Conservation (phyloP, 2,888 invertebrate species). For the Dolomedes plantarius region DNA sequence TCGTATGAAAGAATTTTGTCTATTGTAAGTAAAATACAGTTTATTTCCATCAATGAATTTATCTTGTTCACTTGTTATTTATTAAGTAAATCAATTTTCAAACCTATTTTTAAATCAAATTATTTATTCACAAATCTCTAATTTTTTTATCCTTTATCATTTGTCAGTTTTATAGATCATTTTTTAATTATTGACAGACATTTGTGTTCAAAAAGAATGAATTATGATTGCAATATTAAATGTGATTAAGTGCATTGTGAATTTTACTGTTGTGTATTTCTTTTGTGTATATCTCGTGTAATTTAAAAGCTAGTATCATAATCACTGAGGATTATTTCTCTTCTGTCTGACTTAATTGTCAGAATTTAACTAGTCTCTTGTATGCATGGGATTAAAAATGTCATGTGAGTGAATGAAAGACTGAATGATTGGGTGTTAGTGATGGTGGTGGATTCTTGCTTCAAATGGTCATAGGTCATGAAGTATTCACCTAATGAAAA, state of each 20-base stretch:
- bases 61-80: background rate
- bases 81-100: background rate
- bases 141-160: background rate
- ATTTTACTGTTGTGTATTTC: background rate
- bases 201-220: background rate
- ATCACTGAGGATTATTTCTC: background rate
- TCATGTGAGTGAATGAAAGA: background rate
- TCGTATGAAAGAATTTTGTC: conserved; percentile 8
- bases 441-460: conserved; percentile 40
- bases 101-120: background rate
- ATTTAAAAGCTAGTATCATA: background rate
- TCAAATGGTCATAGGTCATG: conserved; percentile 18
- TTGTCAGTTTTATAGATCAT: background rate
- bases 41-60: background rate
- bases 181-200: background rate
- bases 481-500: conserved; percentile 26
- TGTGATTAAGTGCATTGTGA: conserved; percentile 6
- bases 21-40: background rate
- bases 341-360: background rate
- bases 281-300: background rate
- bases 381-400: background rate
- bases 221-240: background rate
- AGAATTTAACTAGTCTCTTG: conserved; percentile 6
- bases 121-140: too few species aligned
- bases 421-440: conserved; percentile 11